Base-by-base conservation (phyloP, 2,797 vertebrate species). In the Mus spretus region DNA sequence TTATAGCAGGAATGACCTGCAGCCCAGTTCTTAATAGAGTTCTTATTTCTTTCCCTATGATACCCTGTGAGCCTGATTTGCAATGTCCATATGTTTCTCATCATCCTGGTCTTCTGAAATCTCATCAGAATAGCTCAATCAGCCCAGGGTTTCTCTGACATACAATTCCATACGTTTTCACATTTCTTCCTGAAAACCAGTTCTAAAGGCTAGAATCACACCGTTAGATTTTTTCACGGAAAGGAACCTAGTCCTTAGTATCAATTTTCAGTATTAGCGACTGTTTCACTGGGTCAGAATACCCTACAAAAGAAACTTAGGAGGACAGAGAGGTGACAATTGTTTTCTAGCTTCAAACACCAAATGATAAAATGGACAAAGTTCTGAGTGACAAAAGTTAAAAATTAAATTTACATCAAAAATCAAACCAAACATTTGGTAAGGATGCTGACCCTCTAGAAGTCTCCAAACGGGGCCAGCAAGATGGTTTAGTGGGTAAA, bases 391-490 rank as follows among this genome's bases (percentile, higher is more conserved):
- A 63, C 11, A 79, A 85, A 81, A 78, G 2, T 61, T 91, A 70
- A 78, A 95, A 96, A 90, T 13, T 89, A 55, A 92, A 81, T 89
- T 81, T 92, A 90, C 34, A 91, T 2, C 15, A 91, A 77, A 44
- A 93, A 53, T 83, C 40, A 95, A 89, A 75, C 84, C 31, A 63
- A 90, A 10, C 1, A 4, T 85, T 4, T 90, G 59, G 11, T 4
- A 34, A 40, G 31, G 57, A 57, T 1, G 4, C 12, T 34, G 24
- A 61, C 19, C 78, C 2, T 70, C 93, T 20, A 37, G 57, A 93
- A 93, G 75, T 4, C 11, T 53, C 7, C 14, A 24, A 59, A 37
- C 22, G 24, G 57, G 57, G 13, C 24, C n/a, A 61, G 7, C 7
- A 59, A 28, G n/a, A 59, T 40, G 7, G n/a, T 9, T 61, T 82